These are phyloP conservation scores for Ciconia nigra DNA, from an alignment of 2,797 vertebrate genomes.

Conservation along the genomic window DNA sequence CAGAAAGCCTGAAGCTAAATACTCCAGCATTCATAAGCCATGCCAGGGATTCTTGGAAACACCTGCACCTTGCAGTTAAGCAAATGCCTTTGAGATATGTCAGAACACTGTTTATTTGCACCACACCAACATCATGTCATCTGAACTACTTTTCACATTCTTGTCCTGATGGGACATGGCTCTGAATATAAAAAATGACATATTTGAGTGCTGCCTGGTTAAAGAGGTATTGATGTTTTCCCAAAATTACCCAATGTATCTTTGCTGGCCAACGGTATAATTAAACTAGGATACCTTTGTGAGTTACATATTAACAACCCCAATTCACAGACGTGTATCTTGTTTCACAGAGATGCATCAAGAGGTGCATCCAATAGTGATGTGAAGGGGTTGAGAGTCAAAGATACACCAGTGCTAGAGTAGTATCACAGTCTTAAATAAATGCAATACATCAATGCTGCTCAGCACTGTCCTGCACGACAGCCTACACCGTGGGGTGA, in stretches of 20 bases:
- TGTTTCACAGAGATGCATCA: neutral
- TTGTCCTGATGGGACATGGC: conserved; percentile 25
- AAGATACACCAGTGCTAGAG: neutral
- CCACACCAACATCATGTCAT: neutral
- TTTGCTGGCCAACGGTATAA: neutral
- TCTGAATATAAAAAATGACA: neutral
- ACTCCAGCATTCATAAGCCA: neutral
- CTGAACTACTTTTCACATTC: conserved; percentile 24
- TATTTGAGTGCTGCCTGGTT: neutral
- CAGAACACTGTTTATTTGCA: conserved; percentile 35
- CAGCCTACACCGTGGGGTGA: neutral
- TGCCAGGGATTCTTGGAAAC: conserved; percentile 47
- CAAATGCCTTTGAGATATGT: conserved; percentile 25
- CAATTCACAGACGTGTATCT: neutral
- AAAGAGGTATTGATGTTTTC: neutral
- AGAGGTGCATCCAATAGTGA: neutral
- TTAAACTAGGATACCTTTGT: neutral
- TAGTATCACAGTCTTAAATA: neutral
- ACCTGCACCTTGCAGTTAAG: conserved; percentile 31
- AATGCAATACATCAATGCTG: neutral
- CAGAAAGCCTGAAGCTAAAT: conserved; percentile 34
- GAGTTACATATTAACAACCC: neutral
- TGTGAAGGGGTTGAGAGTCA: neutral
- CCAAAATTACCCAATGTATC: neutral
- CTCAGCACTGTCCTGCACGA: neutral